Conservation (phyloP, 2,113 vertebrate species). For the Syngnathus scovelli region DNA sequence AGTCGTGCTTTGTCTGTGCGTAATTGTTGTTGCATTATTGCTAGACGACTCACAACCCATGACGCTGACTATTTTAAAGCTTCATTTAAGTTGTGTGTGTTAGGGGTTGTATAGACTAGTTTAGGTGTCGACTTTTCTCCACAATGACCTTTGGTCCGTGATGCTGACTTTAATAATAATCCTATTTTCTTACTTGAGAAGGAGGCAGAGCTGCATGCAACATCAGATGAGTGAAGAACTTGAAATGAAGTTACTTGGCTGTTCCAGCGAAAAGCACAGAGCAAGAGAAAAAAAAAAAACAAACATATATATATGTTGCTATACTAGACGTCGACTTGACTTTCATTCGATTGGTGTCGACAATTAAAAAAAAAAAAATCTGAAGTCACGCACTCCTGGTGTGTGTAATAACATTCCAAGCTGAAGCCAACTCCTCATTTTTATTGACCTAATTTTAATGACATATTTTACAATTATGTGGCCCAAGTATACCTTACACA, state of each 20-base stretch:
- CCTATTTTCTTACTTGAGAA: background rate
- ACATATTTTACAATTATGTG: background rate
- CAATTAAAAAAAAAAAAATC: background rate
- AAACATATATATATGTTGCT: too few relatives aligned
- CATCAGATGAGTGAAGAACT: too few relatives aligned
- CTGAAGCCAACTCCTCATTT: background rate
- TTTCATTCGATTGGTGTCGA: background rate
- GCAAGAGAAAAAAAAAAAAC: too few relatives aligned
- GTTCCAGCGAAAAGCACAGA: too few relatives aligned
- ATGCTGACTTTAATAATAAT: background rate
- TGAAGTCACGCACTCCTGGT: background rate
- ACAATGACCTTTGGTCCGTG: background rate
- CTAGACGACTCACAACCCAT: background rate
- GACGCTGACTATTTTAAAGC: conserved; percentile 19
- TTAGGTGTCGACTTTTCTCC: background rate
- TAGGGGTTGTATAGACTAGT: background rate
- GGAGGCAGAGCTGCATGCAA: background rate
- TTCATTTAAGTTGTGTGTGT: conserved; percentile 22
- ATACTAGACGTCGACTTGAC: background rate
- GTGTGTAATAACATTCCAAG: background rate
- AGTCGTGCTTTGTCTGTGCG: conserved; percentile 25
- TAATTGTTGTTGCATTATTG: conserved; percentile 11
- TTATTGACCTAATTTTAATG: background rate
- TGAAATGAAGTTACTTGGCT: too few relatives aligned
- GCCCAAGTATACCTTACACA: background rate